Conservation (phyloP, 1,140 invertebrate species). For the Philotrypesis tridentata region DNA sequence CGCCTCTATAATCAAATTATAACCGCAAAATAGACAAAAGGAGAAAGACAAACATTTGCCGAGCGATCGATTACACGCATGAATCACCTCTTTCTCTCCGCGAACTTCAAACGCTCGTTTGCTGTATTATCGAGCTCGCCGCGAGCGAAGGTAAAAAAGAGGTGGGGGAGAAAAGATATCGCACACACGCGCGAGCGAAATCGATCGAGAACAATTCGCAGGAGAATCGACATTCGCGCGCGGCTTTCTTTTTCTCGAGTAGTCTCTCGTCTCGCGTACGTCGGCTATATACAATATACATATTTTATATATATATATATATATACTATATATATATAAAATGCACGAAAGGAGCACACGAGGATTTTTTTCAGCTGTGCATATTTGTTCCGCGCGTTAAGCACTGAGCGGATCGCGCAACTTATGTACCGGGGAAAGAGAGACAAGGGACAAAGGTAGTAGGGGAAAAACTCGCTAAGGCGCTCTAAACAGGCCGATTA, state of each 20-base stretch:
- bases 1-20: not conserved
- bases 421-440: conserved; percentile 48
- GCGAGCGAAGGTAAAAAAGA: no score
- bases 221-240: not conserved
- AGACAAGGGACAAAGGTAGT: conserved; percentile 17
- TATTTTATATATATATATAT: no score
- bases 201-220: conserved; percentile 1
- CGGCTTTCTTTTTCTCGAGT: not conserved
- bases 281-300: no score
- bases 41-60: not conserved
- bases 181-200: not conserved
- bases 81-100: not conserved
- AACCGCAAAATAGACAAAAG: not conserved
- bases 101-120: not conserved
- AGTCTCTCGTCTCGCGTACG: not conserved
- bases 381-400: conserved; percentile 45
- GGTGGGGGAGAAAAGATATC: no score
- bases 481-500: conserved; percentile 62
- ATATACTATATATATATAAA: no score
- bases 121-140: not conserved
- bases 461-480: not conserved
- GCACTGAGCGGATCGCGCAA: conserved; percentile 25
- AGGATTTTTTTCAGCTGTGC: conserved; percentile 60
- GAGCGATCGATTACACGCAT: not conserved
- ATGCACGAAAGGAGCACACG: conserved; percentile 1